These are phyloP conservation scores for Micromys minutus DNA, from an alignment of 2,113 vertebrate genomes.

Conservation along the genomic window DNA sequence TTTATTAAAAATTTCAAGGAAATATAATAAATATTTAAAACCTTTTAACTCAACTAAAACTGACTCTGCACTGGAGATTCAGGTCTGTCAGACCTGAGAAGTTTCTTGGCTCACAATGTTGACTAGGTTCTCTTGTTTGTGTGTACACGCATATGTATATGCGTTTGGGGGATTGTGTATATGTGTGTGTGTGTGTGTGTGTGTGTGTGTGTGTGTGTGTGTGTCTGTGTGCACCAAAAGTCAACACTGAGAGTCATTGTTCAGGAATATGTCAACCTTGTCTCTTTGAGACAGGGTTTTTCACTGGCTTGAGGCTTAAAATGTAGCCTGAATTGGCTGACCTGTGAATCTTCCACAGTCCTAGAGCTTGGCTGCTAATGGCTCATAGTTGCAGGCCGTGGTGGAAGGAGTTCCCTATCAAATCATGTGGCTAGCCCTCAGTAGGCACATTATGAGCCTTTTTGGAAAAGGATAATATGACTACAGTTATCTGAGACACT, in stretches of 20 bases:
- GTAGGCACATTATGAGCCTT: accelerated
- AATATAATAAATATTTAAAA: not conserved
- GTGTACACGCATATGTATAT: too few species aligned
- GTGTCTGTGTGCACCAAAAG: too few species aligned
- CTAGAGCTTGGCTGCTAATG: not conserved
- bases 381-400: not conserved
- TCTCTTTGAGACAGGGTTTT: not conserved
- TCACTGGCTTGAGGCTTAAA: not conserved
- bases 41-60: not conserved
- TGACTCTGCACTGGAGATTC: not conserved
- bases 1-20: not conserved
- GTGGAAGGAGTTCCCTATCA: not conserved
- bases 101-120: not conserved
- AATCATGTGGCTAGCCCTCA: not conserved
- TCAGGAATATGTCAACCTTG: not conserved
- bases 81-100: not conserved
- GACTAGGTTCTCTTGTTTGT: not conserved
- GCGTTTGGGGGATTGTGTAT: not conserved
- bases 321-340: not conserved
- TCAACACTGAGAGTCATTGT: not conserved
- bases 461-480: not conserved
- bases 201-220: too few species aligned
- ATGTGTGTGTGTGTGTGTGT: too few species aligned
- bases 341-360: not conserved
- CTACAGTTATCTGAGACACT: not conserved